Base-by-base conservation (phyloP, 2,113 vertebrate species). In the Gnathonemus echidnorhynchus region DNA sequence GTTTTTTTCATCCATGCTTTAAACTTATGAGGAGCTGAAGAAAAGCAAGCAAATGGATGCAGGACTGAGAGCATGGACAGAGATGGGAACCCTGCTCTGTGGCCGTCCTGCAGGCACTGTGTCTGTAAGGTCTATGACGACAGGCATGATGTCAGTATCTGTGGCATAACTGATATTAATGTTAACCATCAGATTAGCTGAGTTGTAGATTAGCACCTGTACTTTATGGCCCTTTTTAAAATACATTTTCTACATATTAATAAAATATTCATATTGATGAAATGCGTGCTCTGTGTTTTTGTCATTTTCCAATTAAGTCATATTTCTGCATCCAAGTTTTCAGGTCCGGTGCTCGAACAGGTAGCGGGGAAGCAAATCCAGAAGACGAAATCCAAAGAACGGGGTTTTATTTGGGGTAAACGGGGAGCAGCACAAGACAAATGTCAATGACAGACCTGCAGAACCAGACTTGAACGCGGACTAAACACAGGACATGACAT, bases 161-260 rank as follows among this genome's bases (percentile, higher is more conserved):
- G 93, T 93, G 93, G 93, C 92, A 95, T 95, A 94, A 94, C 92
- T 95, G 95, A 96, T 95, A 96, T 95, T 95, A 95, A 95, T 95
- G 95, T 96, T 96, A 97, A 95, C 96, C 96, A 96, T 97, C 96
- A 95, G 93, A 92, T 97, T 97, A 98, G 98, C 96, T 96, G 96
- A 96, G 96, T 95, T 98, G 96, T 98, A 97, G 97, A 97, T 98
- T 90, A 97, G 97, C 95, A 94, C 96, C 97, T 97, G 97, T 98
- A 98, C 97, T 98, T 97, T 98, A 98, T 97, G 98, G 96, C 96
- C 97, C 97, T 97, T 98, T 99, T 99, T 98, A 98, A 98, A 99
- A 97, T 97, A 97, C 97, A 98, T 99, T 99, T 99, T 99, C 97
- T 99, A 99, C 98, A 97, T 96, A 96, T 98, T 98, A 99, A 98